Base-by-base conservation (phyloP, 2,113 vertebrate species). In the Saccopteryx bilineata region DNA sequence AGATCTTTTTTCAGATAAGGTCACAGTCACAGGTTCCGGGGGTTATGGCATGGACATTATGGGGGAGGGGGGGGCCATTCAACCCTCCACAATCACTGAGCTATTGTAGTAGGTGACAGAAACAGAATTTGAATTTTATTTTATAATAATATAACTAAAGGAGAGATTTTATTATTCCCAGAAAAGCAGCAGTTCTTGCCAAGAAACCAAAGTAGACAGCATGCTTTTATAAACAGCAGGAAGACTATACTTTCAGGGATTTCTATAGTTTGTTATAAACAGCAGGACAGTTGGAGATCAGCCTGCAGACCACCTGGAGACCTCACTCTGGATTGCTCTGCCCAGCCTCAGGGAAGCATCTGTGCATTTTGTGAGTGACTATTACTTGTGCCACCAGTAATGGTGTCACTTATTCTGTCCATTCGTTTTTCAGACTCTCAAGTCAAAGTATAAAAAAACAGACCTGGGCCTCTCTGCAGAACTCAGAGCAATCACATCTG, bases 1-100 rank as follows among this genome's bases (percentile, higher is more conserved):
- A 96, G 88, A 75, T 46, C 31, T 15, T 84, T 92, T 81, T 78
- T 84, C 71, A 74, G 56, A 26, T 54, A 83, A 92, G 80, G 26
- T 48, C n/a, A 23, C 68, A n/a, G 18, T 48, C 46, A 14, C 19
- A 33, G 79, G 66, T 18, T 50, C 71, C 17, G 6, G n/a, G 46
- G 28, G 15, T 86, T 18, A 68, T 58, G 15, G 75, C 8, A 1
- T 10, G 2, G 21, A 33, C 14, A 9, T 31, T 31, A 8, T 31
- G 2, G 31, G 39, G 33, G 11, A 19, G 10, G 19, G 9, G 9
- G 46, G 26, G 24, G 9, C 17, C 46, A 31, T 80, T 39, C 66
- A 31, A 1, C 48, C 9, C 48, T 24, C 71, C 54, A 0, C 4
- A 31, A 39, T 26, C 23, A 14, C 8, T 15, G 23, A 61, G 48